Evolutionary conservation across 2,888 invertebrate species (phyloP).

Genomic region (Spisula solida): DNA sequence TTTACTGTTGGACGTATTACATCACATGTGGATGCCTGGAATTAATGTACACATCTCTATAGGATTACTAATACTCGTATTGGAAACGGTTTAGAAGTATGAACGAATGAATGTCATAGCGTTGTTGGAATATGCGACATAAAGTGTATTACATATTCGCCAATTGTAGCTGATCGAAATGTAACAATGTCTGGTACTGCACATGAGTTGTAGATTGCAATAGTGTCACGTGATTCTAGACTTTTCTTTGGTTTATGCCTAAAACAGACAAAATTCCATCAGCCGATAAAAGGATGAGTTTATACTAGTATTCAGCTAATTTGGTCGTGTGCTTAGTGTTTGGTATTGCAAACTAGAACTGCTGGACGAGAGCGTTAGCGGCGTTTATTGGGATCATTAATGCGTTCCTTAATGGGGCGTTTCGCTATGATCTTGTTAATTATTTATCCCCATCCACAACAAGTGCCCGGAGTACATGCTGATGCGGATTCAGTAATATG

Average conservation of each 20-base stretch:
- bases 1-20: conserved; percentile 20
- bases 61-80: conserved; percentile 18
- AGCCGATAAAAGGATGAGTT: conserved; percentile 59
- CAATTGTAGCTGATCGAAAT: conserved; percentile 48
- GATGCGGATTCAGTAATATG: conserved; percentile 30
- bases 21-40: conserved; percentile 21
- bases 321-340: conserved; percentile 34
- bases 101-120: conserved; percentile 18
- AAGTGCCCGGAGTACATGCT: conserved; percentile 51
- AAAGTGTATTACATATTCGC: conserved; percentile 52
- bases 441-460: conserved; percentile 70
- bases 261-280: conserved; percentile 56
- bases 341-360: background rate
- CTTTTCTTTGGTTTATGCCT: conserved; percentile 52
- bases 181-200: conserved; percentile 46
- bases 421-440: conserved; percentile 68
- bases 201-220: conserved; percentile 45
- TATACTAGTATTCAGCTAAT: conserved; percentile 43
- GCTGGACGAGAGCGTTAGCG: conserved; percentile 4
- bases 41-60: conserved; percentile 34
- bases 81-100: conserved; percentile 41
- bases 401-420: conserved; percentile 60
- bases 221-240: conserved; percentile 57
- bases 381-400: conserved; percentile 40
- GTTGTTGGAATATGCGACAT: conserved; percentile 43